These are phyloP conservation scores for Lottia scabra DNA, from an alignment of 2,888 invertebrate genomes.

Conservation along the genomic window DNA sequence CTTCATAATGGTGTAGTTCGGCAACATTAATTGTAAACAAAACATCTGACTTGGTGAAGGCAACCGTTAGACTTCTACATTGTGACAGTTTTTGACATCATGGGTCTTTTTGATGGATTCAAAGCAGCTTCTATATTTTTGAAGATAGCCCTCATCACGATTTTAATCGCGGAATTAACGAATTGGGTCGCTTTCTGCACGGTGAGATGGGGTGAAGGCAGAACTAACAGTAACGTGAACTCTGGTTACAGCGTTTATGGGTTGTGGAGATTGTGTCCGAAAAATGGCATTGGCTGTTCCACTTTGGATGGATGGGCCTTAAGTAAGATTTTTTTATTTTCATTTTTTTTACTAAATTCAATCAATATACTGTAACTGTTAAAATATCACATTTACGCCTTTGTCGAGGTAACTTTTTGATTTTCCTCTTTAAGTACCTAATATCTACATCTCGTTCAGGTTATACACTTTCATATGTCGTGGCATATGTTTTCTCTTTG, in stretches of 20 bases:
- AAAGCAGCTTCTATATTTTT: neutral
- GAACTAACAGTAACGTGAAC: neutral
- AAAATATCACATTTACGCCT: too few species aligned
- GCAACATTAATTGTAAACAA: too few species aligned
- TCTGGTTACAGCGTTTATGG: neutral
- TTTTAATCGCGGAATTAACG: neutral
- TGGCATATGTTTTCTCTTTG: too few species aligned
- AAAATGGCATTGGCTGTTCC: neutral
- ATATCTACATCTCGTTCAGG: too few species aligned
- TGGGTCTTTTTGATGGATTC: slow-evolving; percentile 11
- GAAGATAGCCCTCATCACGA: slow-evolving; percentile 5
- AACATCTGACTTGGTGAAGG: too few species aligned
- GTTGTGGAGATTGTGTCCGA: neutral
- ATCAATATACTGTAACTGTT: too few species aligned
- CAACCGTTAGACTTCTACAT: too few species aligned
- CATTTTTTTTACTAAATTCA: too few species aligned
- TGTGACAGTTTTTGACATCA: neutral
- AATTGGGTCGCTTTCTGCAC: slow-evolving; percentile 12
- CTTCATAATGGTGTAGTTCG: too few species aligned
- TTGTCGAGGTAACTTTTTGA: too few species aligned
- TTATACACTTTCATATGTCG: too few species aligned
- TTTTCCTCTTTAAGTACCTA: too few species aligned
- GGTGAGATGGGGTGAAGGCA: slow-evolving; percentile 1
- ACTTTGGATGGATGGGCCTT: neutral
- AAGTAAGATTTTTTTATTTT: neutral